Base-by-base conservation (phyloP, 2,113 vertebrate genomes). In the Silurus asotus region DNA sequence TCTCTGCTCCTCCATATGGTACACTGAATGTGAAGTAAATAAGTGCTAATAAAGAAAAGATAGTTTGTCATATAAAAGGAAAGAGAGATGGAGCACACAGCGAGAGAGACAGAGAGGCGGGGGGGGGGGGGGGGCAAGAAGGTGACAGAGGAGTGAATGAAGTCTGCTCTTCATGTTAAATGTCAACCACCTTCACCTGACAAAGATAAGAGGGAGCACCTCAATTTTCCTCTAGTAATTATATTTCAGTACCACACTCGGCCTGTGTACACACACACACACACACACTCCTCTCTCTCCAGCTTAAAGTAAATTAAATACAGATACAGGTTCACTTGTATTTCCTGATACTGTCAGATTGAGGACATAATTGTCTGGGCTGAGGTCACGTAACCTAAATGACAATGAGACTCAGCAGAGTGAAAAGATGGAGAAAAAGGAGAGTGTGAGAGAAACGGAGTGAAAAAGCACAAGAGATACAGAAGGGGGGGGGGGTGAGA, bases 111-210 rank as follows among this genome's bases (percentile, higher is more conserved):
- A 59, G 20, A 55, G 13, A 28, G 55, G 58, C 25, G 6, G 13
- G 55, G 28, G 78, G 59, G 67, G 45, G 83, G 81, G 69, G 74
- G 23, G 45, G 25, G 17, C 25, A 25, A 25, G 14, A 28, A 58
- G 72, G 65, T 37, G 56, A 74, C 37, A 62, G 64, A 78, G 53
- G 23, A 77, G 88, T 83, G 85, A 78, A 77, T 53, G 53, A 88
- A 64, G 37, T 5, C 53, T 70, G 83, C 86, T 90, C 84, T 86
- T 88, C 83, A 83, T 91, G 87, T 89, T 92, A 93, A 93, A 93
- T 91, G 92, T 92, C 92, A 94, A 91, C 93, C 89, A 89, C 89
- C 91, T 89, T 89, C 90, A 90, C 72, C n/a, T 84, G 87, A 79
- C 84, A 82, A 89, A 91, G 90, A 93, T 92, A 92, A 93, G 74